Evolutionary conservation across 2,113 vertebrate species (phyloP).

Genomic region (Amphiprion percula): DNA sequence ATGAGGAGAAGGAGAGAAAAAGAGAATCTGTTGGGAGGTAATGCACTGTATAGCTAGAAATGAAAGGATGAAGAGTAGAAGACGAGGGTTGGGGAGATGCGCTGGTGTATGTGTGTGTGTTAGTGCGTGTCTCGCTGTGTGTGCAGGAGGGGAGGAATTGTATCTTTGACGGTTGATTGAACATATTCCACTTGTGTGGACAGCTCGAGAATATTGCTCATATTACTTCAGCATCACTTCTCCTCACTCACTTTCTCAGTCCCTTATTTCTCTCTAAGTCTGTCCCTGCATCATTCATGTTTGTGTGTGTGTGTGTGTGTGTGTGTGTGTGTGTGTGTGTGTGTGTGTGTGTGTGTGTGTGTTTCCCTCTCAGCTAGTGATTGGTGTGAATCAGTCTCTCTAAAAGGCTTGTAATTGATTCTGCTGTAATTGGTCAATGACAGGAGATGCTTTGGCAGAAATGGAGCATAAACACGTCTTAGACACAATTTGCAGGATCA

Average conservation of each 20-base stretch:
- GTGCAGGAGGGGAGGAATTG: conserved; percentile 45
- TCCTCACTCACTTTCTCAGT: conserved; percentile 42
- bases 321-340: conserved; percentile 20
- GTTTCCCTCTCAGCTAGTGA: conserved; percentile 46
- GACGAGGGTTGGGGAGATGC: conserved; percentile 5
- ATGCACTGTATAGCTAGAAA: conserved; percentile 63
- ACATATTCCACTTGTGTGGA: conserved; percentile 79
- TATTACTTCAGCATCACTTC: conserved; percentile 81
- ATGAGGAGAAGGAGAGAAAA: conserved; percentile 71
- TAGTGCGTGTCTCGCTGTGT: conserved; percentile 13
- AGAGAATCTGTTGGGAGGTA: conserved; percentile 44
- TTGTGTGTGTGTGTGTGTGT: conserved; percentile 22
- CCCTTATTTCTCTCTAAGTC: conserved; percentile 42
- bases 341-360: conserved; percentile 15
- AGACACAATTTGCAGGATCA: conserved; percentile 84
- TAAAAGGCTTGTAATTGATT: conserved; percentile 87
- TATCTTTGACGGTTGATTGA: conserved; percentile 76
- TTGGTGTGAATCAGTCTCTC: conserved; percentile 64
- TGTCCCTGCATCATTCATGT: conserved; percentile 36
- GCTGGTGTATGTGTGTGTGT: conserved; percentile 8
- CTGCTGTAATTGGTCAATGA: conserved; percentile 85
- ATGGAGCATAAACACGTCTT: conserved; percentile 84
- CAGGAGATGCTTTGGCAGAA: conserved; percentile 84
- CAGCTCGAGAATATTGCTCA: conserved; percentile 76
- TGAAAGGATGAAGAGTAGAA: conserved; percentile 45